Base-by-base conservation (phyloP, 2,113 vertebrate genomes). In the Gambusia affinis region DNA sequence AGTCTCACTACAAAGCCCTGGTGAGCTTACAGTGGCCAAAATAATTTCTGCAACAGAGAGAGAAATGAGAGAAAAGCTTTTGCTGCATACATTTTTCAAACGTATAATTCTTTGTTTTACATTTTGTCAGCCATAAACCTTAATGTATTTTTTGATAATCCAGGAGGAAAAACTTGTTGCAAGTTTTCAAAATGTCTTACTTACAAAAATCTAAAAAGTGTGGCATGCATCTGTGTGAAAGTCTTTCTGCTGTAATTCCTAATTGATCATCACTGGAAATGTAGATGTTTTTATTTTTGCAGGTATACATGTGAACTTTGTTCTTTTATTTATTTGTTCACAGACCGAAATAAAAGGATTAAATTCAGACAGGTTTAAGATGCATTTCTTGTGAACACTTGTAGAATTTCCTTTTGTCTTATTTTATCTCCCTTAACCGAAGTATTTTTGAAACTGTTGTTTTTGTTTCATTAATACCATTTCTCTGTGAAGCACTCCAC, bases 31-130 rank as follows among this genome's bases (percentile, higher is more conserved):
- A 73, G 61, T 82, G 81, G 83, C 79, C 72, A 75, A 83, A 82
- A 33, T 79, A 71, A 85, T 88, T 87, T 85, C n/a, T 71, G 78
- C 15, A 76, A 71, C 63, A n/a, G 54, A 57, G 51, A 57, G 2
- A n/a, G 17, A n/a, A 10, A n/a, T n/a, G 17, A 37, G 35, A 37
- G 35, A 37, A 37, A 37, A 17, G 24, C 8, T 10, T 57, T 57
- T n/a, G 24, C 22, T 57, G 51, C 24, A 47, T 47, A 5, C 7
- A 19, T 19, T 54, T 7, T n/a, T 57, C 44, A 57, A n/a, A 57
- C 1, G 7, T 54, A 54, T 54, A 54, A 7, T 17, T 24, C 24
- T 57, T 10, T n/a, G 6, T 57, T 24, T 10, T 57, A 10, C 8
- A 57, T 57, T 57, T 57, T 57, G 51, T 8, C 51, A 57, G 17